Conservation (phyloP, 2,113 vertebrate genomes). For the Lipotes vexillifer region DNA sequence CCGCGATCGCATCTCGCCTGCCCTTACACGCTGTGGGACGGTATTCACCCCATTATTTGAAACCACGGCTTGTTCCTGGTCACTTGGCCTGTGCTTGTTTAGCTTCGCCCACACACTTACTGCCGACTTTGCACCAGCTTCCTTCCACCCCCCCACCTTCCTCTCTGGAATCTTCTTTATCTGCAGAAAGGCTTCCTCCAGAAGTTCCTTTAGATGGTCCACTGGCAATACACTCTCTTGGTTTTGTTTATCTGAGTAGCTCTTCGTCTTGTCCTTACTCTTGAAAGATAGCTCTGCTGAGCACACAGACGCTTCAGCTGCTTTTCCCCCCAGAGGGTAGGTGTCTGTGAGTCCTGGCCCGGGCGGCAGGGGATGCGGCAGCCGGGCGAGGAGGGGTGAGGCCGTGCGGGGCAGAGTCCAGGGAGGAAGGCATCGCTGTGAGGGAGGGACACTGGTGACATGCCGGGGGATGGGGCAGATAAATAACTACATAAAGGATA, state of each 20-base stretch:
- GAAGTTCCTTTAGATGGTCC: background rate
- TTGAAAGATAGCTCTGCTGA: background rate
- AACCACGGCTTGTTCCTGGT: background rate
- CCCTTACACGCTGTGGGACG: background rate
- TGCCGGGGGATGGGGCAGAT: background rate
- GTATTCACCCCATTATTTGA: background rate
- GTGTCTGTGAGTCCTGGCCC: fast-evolving
- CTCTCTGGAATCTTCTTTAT: background rate
- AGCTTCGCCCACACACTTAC: background rate
- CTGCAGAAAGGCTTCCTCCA: background rate
- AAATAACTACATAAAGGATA: background rate
- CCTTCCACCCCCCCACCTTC: background rate
- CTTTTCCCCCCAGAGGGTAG: background rate
- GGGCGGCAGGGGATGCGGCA: background rate
- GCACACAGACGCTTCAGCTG: background rate
- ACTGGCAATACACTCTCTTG: background rate
- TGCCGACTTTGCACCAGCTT: background rate
- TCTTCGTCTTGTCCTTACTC: background rate
- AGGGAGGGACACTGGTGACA: fast-evolving
- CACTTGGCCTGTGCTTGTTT: background rate
- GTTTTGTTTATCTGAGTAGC: background rate
- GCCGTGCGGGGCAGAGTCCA: background rate
- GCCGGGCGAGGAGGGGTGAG: background rate
- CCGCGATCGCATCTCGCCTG: background rate
- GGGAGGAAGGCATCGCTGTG: background rate